A percentile compares a stretch with the other conserved stretches of the same genome.
Evolutionary conservation across 2,113 vertebrate genomes (phyloP).

Genomic region (Hippocampus barbouri): DNA sequence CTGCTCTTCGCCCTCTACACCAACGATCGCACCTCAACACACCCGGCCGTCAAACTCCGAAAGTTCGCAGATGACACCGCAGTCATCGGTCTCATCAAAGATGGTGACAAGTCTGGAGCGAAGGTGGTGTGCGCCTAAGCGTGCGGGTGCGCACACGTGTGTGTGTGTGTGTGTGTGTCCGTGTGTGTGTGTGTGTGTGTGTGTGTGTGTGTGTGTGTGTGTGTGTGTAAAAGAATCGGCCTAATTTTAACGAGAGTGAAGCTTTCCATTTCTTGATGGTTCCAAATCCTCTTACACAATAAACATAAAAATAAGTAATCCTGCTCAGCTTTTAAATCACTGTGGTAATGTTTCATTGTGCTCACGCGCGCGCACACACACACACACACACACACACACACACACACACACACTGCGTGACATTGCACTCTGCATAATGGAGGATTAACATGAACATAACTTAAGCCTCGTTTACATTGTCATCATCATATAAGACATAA

Average conservation of each 20-base stretch:
- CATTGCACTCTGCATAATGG: conserved; percentile 46
- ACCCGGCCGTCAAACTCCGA: too few species aligned
- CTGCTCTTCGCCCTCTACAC: too few species aligned
- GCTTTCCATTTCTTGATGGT: conserved; percentile 55
- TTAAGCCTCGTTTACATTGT: conserved; percentile 12
- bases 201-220: neutral
- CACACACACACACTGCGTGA: neutral
- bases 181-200: too few species aligned
- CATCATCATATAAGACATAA: neutral
- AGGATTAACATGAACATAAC: conserved; percentile 43
- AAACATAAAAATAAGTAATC: conserved; percentile 3
- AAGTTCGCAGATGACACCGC: too few species aligned
- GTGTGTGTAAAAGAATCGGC: conserved; percentile 10
- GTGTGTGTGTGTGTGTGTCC: neutral
- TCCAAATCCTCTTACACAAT: conserved; percentile 71
- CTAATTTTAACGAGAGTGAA: conserved; percentile 51
- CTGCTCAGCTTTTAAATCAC: conserved; percentile 27
- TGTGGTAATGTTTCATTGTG: conserved; percentile 11
- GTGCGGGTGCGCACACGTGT: neutral
- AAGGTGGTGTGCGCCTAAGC: too few species aligned
- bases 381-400: too few species aligned
- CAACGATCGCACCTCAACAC: too few species aligned
- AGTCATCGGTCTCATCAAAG: too few species aligned
- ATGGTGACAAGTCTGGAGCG: too few species aligned
- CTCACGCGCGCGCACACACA: neutral